These are phyloP conservation scores for Vanessa cardui DNA, from an alignment of 2,888 invertebrate genomes.

Conservation along the genomic window DNA sequence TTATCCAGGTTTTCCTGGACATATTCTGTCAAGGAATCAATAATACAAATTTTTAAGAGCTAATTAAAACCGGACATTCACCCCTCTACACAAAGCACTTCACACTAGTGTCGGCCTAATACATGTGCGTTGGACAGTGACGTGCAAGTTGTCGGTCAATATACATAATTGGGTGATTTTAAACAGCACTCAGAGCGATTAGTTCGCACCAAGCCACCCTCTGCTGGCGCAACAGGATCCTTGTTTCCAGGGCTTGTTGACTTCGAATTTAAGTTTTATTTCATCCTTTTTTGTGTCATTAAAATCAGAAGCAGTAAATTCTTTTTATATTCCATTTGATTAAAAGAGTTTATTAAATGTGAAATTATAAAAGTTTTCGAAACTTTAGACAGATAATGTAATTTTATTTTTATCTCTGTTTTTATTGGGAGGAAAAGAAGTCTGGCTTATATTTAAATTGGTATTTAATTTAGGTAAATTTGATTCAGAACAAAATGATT, in stretches of 20 bases:
- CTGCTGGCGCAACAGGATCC: constrained; percentile 24
- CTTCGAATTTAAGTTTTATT: constrained; percentile 35
- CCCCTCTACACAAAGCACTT: constrained; percentile 15
- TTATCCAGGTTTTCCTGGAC: not conserved
- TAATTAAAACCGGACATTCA: constrained; percentile 17
- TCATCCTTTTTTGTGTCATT: not conserved
- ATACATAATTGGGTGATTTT: constrained; percentile 75
- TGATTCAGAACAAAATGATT: too few relatives aligned
- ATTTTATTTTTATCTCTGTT: too few relatives aligned
- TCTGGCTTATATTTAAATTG: too few relatives aligned
- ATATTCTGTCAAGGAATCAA: not conserved
- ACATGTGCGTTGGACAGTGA: constrained; percentile 40
- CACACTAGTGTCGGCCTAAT: constrained; percentile 24
- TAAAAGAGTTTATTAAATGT: too few relatives aligned
- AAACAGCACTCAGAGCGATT: constrained; percentile 68
- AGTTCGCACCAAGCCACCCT: constrained; percentile 64
- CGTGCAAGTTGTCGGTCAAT: constrained; percentile 59
- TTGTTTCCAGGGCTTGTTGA: constrained; percentile 50
- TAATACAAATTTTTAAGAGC: not conserved
- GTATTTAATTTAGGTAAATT: too few relatives aligned
- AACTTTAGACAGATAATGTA: too few relatives aligned
- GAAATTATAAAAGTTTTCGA: too few relatives aligned
- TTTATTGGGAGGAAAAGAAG: too few relatives aligned
- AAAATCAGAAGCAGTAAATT: not conserved
- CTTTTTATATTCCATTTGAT: too few relatives aligned